Conservation (phyloP, 2,888 invertebrate genomes). For the Mystacides longicornis region DNA sequence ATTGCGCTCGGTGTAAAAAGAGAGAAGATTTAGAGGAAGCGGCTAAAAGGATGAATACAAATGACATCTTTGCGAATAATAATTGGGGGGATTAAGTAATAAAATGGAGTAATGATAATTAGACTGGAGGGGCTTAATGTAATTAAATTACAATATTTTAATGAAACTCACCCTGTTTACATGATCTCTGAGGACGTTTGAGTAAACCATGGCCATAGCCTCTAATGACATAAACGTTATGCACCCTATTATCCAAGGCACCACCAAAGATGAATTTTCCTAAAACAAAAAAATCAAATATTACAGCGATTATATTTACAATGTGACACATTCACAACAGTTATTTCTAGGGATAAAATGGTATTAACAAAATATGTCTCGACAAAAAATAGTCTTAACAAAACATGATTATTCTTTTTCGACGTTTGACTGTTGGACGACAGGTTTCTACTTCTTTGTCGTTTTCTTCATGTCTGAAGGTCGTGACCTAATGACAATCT, state of each 20-base stretch:
- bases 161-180: slow-evolving; percentile 61
- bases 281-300: slow-evolving; percentile 38
- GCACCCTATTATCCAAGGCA: slow-evolving; percentile 73
- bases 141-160: not conserved
- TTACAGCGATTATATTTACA: no score
- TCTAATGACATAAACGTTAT: slow-evolving; percentile 75
- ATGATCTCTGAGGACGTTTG: slow-evolving; percentile 73
- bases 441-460: no score
- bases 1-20: no score
- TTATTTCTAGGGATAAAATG: no score
- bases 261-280: slow-evolving; percentile 68
- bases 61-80: not conserved
- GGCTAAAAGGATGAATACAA: not conserved
- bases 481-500: no score
- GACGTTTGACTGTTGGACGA: no score
- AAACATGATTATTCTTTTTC: no score
- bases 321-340: no score
- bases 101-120: not conserved
- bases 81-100: not conserved
- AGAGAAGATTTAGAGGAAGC: no score
- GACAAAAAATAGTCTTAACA: no score
- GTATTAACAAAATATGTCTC: no score
- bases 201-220: slow-evolving; percentile 75
- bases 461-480: no score
- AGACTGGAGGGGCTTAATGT: not conserved